phyloP scores from a whole-genome alignment of 1,140 invertebrate genomes.

The Drosophila sp. region DNA sequence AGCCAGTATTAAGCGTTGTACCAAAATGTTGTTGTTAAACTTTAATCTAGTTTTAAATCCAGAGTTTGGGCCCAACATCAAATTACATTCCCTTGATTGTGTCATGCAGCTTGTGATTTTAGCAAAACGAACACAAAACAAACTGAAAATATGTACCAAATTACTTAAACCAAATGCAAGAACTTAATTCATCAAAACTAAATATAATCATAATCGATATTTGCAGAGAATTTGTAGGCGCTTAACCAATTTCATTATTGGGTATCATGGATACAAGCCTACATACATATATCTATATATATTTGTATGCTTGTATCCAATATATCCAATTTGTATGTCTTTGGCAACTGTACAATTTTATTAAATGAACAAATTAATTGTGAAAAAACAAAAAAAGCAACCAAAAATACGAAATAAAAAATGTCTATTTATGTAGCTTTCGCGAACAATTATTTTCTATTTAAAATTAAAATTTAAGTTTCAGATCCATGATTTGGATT shows the following conservation, averaged over 20 bases:
- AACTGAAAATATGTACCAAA: conserved; percentile 11
- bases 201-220: neutral
- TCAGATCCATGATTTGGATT: too few species aligned
- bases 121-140: conserved; percentile 53
- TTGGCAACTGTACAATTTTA: conserved; percentile 48
- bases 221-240: neutral
- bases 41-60: conserved; percentile 10
- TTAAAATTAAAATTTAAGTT: too few species aligned
- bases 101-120: conserved; percentile 48
- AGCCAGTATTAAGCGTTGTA: conserved; percentile 76
- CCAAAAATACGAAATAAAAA: conserved; percentile 52
- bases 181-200: neutral
- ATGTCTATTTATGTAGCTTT: conserved; percentile 46
- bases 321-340: conserved; percentile 37
- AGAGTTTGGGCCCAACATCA: conserved; percentile 3
- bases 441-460: too few species aligned
- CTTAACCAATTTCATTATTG: neutral
- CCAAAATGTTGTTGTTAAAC: conserved; percentile 62
- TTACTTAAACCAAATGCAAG: conserved; percentile 18
- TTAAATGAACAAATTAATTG: conserved; percentile 9
- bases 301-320: conserved; percentile 17
- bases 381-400: conserved; percentile 11
- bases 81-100: conserved; percentile 35
- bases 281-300: neutral
- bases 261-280: neutral